Evolutionary conservation across 2,888 invertebrate species (phyloP).

Genomic region (Metallyticus violacea): DNA sequence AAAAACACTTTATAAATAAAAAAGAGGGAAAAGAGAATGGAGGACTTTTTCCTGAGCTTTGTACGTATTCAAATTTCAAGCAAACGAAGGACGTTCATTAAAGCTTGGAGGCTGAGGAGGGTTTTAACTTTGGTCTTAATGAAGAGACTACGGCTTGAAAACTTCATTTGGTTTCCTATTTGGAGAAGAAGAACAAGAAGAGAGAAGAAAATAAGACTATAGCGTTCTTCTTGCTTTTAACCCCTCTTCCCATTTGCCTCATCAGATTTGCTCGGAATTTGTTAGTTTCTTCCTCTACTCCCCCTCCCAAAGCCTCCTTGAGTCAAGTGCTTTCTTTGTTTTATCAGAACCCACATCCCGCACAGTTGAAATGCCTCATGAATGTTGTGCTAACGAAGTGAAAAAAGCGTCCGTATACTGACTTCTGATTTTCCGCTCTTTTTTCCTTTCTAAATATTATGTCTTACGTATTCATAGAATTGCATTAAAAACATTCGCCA

Average conservation of each 20-base stretch:
- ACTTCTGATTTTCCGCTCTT: neutral
- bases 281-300: slow-evolving; percentile 6
- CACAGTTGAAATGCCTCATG: neutral
- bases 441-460: no score
- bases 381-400: neutral
- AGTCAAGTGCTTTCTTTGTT: slow-evolving; percentile 1
- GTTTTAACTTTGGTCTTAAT: slow-evolving; percentile 14
- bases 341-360: neutral
- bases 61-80: slow-evolving; percentile 14
- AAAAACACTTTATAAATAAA: neutral
- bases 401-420: neutral
- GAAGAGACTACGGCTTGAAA: slow-evolving; percentile 16
- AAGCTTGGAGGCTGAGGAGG: neutral
- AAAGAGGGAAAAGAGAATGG: neutral
- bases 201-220: slow-evolving; percentile 1
- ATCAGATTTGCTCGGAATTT: slow-evolving; percentile 12
- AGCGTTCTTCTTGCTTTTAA: neutral
- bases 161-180: slow-evolving; percentile 20
- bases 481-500: no score
- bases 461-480: no score
- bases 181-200: slow-evolving; percentile 1
- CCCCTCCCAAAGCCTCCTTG: neutral
- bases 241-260: slow-evolving; percentile 11
- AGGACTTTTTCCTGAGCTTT: neutral
- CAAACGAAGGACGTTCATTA: slow-evolving; percentile 21